Conservation (phyloP, 2,113 vertebrate species). For the Notiomystis cincta region DNA sequence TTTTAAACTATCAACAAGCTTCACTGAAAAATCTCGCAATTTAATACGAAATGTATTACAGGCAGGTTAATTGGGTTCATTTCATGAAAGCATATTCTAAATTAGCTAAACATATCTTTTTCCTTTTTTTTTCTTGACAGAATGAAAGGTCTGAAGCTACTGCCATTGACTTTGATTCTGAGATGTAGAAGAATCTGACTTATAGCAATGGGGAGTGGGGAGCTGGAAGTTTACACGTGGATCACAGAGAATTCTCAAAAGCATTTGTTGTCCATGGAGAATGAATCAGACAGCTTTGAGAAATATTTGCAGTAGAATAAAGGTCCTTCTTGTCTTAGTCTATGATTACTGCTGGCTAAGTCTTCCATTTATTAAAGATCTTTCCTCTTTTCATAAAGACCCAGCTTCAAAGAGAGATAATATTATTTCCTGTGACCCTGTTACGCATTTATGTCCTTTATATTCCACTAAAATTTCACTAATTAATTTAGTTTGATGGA, state of each 20-base stretch:
- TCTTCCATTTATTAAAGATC: not conserved
- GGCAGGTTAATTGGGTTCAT: slow-evolving; percentile 29
- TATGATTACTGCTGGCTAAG: not conserved
- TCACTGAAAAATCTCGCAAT: not conserved
- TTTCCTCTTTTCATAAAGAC: not conserved
- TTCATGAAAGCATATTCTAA: not conserved
- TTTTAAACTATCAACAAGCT: slow-evolving; percentile 9
- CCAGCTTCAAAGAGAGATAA: not conserved
- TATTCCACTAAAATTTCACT: not conserved
- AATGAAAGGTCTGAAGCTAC: not conserved
- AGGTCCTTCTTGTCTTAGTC: not conserved
- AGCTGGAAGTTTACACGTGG: not conserved
- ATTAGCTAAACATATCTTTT: not conserved
- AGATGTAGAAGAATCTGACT: not conserved
- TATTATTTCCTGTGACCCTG: not conserved
- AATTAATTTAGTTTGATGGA: not conserved
- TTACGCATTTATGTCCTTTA: not conserved
- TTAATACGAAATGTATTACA: not conserved
- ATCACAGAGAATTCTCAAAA: not conserved
- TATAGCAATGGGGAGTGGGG: not conserved
- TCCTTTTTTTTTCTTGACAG: not conserved
- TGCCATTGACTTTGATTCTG: not conserved
- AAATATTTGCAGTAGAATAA: slow-evolving; percentile 1
- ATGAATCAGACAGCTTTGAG: not conserved
- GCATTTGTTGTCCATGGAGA: not conserved